Percentiles rank a stretch among this genome's conserved stretches.
phyloP scores from a whole-genome alignment of 2,888 invertebrate species.

The Agrilus biguttatus region DNA sequence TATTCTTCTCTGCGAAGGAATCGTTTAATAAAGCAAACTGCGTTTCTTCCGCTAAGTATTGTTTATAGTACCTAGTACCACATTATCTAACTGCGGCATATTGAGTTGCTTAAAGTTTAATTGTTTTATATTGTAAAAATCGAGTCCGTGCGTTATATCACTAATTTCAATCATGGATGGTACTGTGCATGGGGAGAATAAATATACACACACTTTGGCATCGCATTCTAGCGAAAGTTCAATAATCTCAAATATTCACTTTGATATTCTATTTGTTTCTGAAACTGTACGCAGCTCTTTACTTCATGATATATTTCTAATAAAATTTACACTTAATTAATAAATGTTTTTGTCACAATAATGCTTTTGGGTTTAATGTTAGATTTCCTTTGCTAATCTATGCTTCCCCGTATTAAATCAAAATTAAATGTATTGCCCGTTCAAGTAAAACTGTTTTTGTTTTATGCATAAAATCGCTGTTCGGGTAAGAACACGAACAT shows the following conservation, averaged over 20 bases:
- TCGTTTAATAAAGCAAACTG: too few species aligned
- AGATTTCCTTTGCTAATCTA: constrained; percentile 26
- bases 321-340: constrained; percentile 28
- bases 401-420: constrained; percentile 5
- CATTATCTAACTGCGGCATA: neutral
- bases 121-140: neutral
- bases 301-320: constrained; percentile 14
- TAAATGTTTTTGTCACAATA: constrained; percentile 35
- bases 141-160: neutral
- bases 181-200: too few species aligned
- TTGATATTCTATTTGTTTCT: constrained; percentile 12
- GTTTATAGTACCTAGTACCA: neutral
- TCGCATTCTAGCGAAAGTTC: constrained; percentile 12
- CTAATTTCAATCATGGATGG: neutral
- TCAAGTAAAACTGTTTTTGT: too few species aligned
- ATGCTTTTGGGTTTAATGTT: constrained; percentile 35
- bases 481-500: too few species aligned
- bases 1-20: too few species aligned
- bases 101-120: neutral
- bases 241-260: constrained; percentile 10
- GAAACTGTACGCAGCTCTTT: constrained; percentile 17
- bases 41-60: neutral
- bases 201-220: too few species aligned
- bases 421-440: too few species aligned
- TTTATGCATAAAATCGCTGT: too few species aligned